Conservation (phyloP, 2,113 vertebrate genomes). For the Alosa alosa region DNA sequence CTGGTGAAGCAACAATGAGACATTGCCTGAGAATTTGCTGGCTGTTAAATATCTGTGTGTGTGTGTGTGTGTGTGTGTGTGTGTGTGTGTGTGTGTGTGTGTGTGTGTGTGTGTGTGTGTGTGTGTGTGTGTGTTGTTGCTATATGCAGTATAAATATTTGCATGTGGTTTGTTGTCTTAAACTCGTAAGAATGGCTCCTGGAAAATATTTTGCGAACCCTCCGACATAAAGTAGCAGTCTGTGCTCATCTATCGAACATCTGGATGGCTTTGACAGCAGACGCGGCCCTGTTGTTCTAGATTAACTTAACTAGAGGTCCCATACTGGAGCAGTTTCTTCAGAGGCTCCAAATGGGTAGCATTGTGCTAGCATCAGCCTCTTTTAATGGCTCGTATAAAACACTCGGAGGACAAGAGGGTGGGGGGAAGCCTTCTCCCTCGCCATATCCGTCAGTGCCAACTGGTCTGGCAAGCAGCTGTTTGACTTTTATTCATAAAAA, state of each 20-base stretch:
- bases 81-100: background rate
- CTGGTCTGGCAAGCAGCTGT: conserved; percentile 80
- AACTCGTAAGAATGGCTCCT: conserved; percentile 14
- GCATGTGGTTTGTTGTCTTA: background rate
- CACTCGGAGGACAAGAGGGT: conserved; percentile 66
- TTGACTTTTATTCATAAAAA: conserved; percentile 73
- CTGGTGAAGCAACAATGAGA: background rate
- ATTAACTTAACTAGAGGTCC: conserved; percentile 14
- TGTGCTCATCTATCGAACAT: conserved; percentile 3
- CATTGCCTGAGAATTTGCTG: background rate
- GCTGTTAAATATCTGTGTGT: background rate
- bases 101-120: background rate
- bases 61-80: conserved; percentile 2
- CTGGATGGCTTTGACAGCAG: conserved; percentile 5
- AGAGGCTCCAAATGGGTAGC: conserved; percentile 65
- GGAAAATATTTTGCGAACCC: background rate
- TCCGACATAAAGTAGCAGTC: conserved; percentile 13
- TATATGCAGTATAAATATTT: background rate
- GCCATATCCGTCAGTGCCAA: conserved; percentile 72
- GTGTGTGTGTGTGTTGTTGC: background rate
- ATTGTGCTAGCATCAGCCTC: conserved; percentile 76
- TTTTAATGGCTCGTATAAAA: conserved; percentile 77
- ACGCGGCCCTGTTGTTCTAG: background rate
- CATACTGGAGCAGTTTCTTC: conserved; percentile 41
- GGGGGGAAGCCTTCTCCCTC: conserved; percentile 38